Percentiles rank a stretch among this genome's conserved stretches.
Conservation (phyloP, 2,888 invertebrate species). For the Macrophya annulata region DNA sequence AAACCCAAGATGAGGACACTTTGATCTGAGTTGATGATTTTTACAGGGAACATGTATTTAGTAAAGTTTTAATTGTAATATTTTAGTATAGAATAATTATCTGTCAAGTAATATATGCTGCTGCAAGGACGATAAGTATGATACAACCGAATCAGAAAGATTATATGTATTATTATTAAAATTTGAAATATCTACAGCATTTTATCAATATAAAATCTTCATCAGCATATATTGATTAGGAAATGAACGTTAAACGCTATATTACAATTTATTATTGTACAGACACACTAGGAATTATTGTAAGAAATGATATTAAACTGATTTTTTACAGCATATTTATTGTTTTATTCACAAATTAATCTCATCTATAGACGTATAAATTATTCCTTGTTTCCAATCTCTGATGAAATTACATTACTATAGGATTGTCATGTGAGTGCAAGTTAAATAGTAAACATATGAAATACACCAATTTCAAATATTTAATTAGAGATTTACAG, state of each 20-base stretch:
- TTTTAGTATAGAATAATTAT: conserved; percentile 38
- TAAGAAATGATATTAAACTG: conserved; percentile 47
- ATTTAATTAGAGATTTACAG: too few species aligned
- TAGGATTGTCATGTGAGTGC: too few species aligned
- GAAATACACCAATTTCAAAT: too few species aligned
- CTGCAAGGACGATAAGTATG: conserved; percentile 24
- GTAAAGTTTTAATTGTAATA: conserved; percentile 25
- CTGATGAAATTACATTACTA: too few species aligned
- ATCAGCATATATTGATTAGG: conserved; percentile 33
- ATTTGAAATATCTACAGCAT: conserved; percentile 17
- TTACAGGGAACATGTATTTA: conserved; percentile 48
- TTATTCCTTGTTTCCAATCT: too few species aligned
- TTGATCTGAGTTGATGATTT: conserved; percentile 83
- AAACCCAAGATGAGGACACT: conserved; percentile 93
- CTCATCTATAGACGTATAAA: neutral
- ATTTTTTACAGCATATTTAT: conserved; percentile 49
- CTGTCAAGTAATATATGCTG: conserved; percentile 31
- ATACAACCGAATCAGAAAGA: neutral
- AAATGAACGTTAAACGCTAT: conserved; percentile 27
- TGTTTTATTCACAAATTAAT: neutral
- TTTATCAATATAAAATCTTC: conserved; percentile 18
- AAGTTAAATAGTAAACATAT: too few species aligned
- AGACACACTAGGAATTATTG: conserved; percentile 42
- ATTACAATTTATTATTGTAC: conserved; percentile 53
- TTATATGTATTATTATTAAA: neutral